These are phyloP conservation scores for Sialis fuliginosa DNA, from an alignment of 2,888 invertebrate genomes.

Conservation along the genomic window DNA sequence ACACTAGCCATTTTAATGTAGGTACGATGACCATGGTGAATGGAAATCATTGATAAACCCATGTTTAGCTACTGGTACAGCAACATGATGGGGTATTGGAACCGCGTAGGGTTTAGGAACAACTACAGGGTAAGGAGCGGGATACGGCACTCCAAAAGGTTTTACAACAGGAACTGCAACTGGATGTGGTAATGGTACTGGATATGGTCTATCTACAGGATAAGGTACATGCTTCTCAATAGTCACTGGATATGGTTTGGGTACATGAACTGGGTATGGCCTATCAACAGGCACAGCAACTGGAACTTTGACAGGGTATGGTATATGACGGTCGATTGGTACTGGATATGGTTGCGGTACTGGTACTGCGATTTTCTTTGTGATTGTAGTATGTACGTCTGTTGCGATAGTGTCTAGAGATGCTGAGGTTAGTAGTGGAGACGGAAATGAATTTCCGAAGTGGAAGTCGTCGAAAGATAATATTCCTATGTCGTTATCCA, in stretches of 20 bases:
- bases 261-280: constrained; percentile 28
- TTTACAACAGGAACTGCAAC: constrained; percentile 2
- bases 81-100: constrained; percentile 1
- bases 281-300: constrained; percentile 16
- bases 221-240: constrained; percentile 28
- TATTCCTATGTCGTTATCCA: too few species aligned
- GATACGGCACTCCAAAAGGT: constrained; percentile 2
- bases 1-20: neutral
- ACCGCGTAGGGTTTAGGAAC: constrained; percentile 2
- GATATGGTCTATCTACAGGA: constrained; percentile 26
- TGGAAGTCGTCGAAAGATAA: too few species aligned
- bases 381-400: constrained; percentile 22
- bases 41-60: neutral
- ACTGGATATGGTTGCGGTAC: constrained; percentile 34
- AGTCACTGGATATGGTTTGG: constrained; percentile 29
- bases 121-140: constrained; percentile 3
- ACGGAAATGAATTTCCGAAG: too few species aligned
- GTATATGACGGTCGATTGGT: constrained; percentile 29
- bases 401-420: constrained; percentile 12
- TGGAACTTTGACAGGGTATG: constrained; percentile 25
- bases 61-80: constrained; percentile 1
- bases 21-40: neutral
- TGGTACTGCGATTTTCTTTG: constrained; percentile 29
- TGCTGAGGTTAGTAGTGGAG: neutral
- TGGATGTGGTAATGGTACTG: constrained; percentile 18